Conservation (phyloP, 2,113 vertebrate genomes). For the Scomber scombrus region DNA sequence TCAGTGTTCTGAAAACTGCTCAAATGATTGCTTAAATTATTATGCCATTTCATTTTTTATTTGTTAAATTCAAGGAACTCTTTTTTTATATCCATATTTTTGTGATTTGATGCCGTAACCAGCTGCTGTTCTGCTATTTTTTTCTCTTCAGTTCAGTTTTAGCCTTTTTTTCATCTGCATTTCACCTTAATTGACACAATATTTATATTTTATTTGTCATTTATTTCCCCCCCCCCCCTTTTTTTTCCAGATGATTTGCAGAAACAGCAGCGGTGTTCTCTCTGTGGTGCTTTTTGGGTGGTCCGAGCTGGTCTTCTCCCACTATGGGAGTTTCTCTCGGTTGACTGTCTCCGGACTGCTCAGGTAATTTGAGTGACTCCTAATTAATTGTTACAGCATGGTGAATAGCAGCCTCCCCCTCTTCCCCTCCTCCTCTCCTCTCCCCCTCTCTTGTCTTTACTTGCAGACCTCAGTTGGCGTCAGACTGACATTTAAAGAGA, state of each 20-base stretch:
- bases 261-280: slow-evolving; percentile 24
- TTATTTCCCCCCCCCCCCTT: neutral
- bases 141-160: neutral
- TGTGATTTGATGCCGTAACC: no score
- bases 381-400: slow-evolving; percentile 74
- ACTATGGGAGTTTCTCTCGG: slow-evolving; percentile 44
- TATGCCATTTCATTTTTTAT: no score
- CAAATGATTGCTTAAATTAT: neutral
- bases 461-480: slow-evolving; percentile 45
- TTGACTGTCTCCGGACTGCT: slow-evolving; percentile 41
- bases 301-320: slow-evolving; percentile 36
- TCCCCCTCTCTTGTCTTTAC: neutral
- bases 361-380: slow-evolving; percentile 70
- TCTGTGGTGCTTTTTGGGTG: slow-evolving; percentile 63
- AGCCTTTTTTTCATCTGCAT: neutral
- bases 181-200: neutral
- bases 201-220: slow-evolving; percentile 17
- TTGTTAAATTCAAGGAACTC: no score
- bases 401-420: slow-evolving; percentile 34
- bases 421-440: no score
- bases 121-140: neutral
- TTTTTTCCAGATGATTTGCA: slow-evolving; percentile 1
- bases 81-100: no score
- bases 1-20: neutral
- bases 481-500: slow-evolving; percentile 54